These are phyloP conservation scores for Magallana ariakensis DNA, from an alignment of 1,140 invertebrate genomes.

Conservation along the genomic window DNA sequence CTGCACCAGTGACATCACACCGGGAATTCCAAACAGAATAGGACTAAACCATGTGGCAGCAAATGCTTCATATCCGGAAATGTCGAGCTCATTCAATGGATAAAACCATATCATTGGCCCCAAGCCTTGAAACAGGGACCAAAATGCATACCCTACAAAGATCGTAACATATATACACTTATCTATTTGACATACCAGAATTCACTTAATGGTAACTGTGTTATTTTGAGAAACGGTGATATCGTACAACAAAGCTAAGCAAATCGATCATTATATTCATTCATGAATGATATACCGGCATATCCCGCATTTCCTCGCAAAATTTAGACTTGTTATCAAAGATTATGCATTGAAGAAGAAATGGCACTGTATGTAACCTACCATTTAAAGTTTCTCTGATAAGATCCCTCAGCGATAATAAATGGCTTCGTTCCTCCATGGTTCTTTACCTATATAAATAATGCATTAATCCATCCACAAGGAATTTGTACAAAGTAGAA, in stretches of 20 bases:
- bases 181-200: too few species aligned
- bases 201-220: too few species aligned
- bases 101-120: conserved; percentile 80
- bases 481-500: not conserved
- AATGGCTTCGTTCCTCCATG: not conserved
- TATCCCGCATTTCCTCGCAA: conserved; percentile 13
- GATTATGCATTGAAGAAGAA: not conserved
- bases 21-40: conserved; percentile 67
- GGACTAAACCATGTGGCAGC: conserved; percentile 74
- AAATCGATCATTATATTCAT: too few species aligned
- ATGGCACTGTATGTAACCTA: not conserved
- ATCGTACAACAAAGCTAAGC: too few species aligned
- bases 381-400: not conserved
- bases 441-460: not conserved
- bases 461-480: conserved; percentile 6
- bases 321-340: not conserved
- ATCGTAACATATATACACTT: not conserved
- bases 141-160: conserved; percentile 78
- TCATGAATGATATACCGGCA: not conserved
- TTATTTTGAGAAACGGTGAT: too few species aligned
- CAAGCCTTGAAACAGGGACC: conserved; percentile 78
- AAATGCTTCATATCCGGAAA: conserved; percentile 79
- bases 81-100: conserved; percentile 79
- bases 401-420: not conserved
- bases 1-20: conserved; percentile 66